phyloP scores from a whole-genome alignment of 1,140 invertebrate genomes.

The Odontomachus brunneus region DNA sequence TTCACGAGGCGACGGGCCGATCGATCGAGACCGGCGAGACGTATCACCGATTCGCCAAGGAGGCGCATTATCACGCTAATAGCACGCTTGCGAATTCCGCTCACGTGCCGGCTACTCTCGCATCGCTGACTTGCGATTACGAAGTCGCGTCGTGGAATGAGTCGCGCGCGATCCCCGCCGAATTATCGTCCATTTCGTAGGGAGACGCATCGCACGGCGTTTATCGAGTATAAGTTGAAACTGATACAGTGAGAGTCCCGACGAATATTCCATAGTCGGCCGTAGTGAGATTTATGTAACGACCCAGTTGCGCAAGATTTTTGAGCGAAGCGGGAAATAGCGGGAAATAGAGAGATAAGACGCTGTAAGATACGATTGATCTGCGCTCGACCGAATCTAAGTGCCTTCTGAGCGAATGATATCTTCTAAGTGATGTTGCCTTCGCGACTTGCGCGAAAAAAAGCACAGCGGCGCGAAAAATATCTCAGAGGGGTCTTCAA shows the following conservation, averaged over 20 bases:
- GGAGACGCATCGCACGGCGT: background rate
- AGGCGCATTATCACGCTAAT: constrained; percentile 34
- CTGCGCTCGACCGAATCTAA: background rate
- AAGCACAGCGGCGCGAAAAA: background rate
- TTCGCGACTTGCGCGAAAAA: background rate
- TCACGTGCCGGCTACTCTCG: constrained; percentile 7
- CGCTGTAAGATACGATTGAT: constrained; percentile 20
- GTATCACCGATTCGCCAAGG: background rate
- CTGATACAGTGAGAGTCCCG: constrained; percentile 18
- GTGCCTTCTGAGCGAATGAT: too few relatives aligned
- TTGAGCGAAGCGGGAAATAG: background rate
- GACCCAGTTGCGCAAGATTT: constrained; percentile 3
- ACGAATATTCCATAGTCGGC: background rate
- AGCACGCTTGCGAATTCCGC: background rate
- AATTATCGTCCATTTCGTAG: background rate
- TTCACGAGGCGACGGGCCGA: background rate
- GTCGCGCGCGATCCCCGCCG: background rate
- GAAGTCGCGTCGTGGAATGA: constrained; percentile 17
- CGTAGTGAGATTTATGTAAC: constrained; percentile 18
- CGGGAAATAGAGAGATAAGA: background rate
- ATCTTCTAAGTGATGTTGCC: too few relatives aligned
- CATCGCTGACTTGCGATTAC: background rate
- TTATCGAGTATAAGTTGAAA: constrained; percentile 8
- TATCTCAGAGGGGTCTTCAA: background rate
- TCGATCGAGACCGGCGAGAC: background rate